Base-by-base conservation (phyloP, 2,888 invertebrate genomes). In the Epinotia ramella region DNA sequence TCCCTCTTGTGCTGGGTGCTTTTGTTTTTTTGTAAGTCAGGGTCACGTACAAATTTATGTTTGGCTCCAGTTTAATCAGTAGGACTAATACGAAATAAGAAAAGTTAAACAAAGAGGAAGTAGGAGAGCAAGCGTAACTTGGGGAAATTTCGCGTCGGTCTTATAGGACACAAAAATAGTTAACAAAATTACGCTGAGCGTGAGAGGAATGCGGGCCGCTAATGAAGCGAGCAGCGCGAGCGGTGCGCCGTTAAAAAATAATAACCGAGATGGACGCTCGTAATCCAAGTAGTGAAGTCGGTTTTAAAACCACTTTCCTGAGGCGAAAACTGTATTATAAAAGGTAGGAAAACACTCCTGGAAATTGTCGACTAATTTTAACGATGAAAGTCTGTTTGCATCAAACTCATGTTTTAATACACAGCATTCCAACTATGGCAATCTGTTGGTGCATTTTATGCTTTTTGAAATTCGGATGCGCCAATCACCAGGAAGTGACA, bases 151-250 rank as follows among this genome's bases (percentile, higher is more conserved):
- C 85, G 84, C 83, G 87, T 83, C 82, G 80, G 81, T 87, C 83
- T 84, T 82, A n/a, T n/a, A 69, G 88, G 87, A 88, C 88, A 88
- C 88, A 88, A 90, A 89, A 90, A 91, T 89, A 87, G 89, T 91
- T 91, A 91, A 91, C 87, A 86, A 84, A 89, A 91, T 92, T 90
- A 91, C 89, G 86, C 83, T 82, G 84, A 79, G 84, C 87, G 88
- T 84, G 86, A 82, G 83, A 72, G 80, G 87, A 88, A 88, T 88
- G 73, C 84, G 85, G 82, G 83, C 81, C 84, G 85, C 85, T 88
- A 89, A 89, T 89, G 88, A 89, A 89, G 83, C 86, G 84, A 81
- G 80, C 82, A 81, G 80, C 82, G 73, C n/a, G 33, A 64, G 69
- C 13, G 60, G 69, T 11, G 66, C 20, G 71, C 56, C 20, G 71